Conservation (phyloP, 2,797 vertebrate species). For the Acipenser ruthenus region DNA sequence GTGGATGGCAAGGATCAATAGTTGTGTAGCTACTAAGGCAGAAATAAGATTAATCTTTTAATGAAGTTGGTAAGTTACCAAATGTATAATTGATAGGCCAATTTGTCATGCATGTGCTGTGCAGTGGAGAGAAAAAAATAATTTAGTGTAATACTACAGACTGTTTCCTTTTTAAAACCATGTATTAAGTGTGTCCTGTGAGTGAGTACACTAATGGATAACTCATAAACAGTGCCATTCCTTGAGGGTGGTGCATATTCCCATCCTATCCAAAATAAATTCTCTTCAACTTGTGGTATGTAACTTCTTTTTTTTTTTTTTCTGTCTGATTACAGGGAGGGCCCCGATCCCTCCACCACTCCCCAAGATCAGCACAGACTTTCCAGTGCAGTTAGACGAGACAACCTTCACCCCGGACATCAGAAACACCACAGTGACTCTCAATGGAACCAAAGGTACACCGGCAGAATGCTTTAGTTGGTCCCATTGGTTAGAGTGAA, state of each 20-base stretch:
- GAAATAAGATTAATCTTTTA: too few species aligned
- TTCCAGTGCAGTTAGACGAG: conserved; percentile 54
- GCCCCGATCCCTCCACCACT: conserved; percentile 38
- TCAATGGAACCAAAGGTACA: conserved; percentile 73
- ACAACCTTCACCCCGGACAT: conserved; percentile 79
- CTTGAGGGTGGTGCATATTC: not conserved
- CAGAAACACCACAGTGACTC: conserved; percentile 85
- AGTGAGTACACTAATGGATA: too few species aligned
- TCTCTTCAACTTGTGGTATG: not conserved
- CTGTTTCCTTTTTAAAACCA: too few species aligned
- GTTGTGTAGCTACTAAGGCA: too few species aligned
- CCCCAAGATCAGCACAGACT: conserved; percentile 44
- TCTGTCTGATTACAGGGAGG: conserved; percentile 37
- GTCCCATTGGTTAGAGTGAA: not conserved
- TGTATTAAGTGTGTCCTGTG: too few species aligned
- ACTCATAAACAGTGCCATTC: too few species aligned
- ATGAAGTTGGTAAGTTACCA: too few species aligned
- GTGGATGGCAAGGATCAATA: not conserved
- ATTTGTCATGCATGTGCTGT: too few species aligned
- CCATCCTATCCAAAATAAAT: not conserved
- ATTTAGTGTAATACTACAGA: too few species aligned
- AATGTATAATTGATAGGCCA: too few species aligned
- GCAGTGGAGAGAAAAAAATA: too few species aligned
- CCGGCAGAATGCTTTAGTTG: not conserved
- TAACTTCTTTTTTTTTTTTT: conserved; percentile 1